Evolutionary conservation across 2,113 vertebrate species (phyloP).

Genomic region (Otolemur garnettii): DNA sequence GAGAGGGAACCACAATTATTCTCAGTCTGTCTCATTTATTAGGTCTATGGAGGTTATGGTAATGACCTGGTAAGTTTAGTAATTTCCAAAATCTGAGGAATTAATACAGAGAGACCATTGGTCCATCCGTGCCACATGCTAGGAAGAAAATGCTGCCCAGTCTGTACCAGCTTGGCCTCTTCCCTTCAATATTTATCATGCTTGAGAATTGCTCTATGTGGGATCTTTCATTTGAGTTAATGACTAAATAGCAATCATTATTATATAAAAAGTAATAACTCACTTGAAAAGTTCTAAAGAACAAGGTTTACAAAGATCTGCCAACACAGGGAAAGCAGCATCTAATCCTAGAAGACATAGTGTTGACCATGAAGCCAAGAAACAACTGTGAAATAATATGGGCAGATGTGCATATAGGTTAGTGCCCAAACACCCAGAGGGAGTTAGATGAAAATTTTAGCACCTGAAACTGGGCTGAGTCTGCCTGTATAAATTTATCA

Average conservation of each 20-base stretch:
- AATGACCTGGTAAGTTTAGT: not conserved
- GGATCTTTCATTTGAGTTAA: not conserved
- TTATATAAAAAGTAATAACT: not conserved
- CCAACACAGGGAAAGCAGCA: not conserved
- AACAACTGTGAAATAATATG: not conserved
- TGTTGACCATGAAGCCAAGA: not conserved
- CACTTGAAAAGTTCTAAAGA: not conserved
- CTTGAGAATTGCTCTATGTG: not conserved
- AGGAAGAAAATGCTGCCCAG: not conserved
- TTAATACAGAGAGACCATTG: not conserved
- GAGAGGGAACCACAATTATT: slow-evolving; percentile 63
- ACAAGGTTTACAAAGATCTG: slow-evolving; percentile 3
- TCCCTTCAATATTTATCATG: not conserved
- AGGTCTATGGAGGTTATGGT: slow-evolving; percentile 46
- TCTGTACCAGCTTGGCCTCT: not conserved
- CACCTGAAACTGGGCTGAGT: not conserved
- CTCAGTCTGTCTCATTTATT: slow-evolving; percentile 32
- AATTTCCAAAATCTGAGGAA: slow-evolving; percentile 39
- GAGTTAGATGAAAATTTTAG: not conserved
- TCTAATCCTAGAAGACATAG: not conserved
- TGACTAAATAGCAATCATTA: not conserved
- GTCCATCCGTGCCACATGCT: not conserved
- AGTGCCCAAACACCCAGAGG: not conserved
- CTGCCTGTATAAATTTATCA: not conserved
- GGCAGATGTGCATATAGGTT: not conserved